A percentile compares a stretch with the other conserved stretches of the same genome.
Conservation (phyloP, 2,797 vertebrate genomes). For the Semotilus atromaculatus region DNA sequence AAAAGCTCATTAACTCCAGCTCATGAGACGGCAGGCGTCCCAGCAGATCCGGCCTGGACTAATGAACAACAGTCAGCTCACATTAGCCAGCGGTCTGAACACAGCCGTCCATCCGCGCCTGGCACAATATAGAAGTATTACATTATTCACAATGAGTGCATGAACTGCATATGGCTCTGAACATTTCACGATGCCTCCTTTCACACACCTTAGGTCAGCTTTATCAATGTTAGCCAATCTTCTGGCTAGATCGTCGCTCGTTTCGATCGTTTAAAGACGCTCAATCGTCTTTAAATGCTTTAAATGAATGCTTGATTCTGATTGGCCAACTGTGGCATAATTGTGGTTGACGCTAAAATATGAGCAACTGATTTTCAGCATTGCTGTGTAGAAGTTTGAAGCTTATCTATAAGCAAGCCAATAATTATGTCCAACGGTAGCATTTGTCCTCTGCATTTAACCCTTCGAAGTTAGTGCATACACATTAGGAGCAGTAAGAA, state of each 20-base stretch:
- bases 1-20: constrained; percentile 37
- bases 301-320: background rate
- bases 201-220: background rate
- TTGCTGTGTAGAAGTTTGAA: background rate
- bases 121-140: background rate
- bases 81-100: constrained; percentile 23
- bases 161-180: background rate
- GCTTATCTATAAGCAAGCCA: background rate
- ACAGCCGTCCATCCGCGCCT: background rate
- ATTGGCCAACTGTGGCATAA: background rate
- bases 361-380: background rate
- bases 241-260: no score
- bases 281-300: no score
- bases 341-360: background rate
- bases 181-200: background rate
- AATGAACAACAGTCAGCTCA: constrained; percentile 31
- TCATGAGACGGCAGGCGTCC: constrained; percentile 19
- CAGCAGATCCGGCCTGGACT: constrained; percentile 36
- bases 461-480: no score
- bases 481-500: no score
- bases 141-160: constrained; percentile 10
- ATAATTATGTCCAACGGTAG: background rate
- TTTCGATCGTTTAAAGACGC: no score
- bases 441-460: no score
- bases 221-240: background rate